Conservation (phyloP, 2,113 vertebrate species). For the Nannobrachium achirus region DNA sequence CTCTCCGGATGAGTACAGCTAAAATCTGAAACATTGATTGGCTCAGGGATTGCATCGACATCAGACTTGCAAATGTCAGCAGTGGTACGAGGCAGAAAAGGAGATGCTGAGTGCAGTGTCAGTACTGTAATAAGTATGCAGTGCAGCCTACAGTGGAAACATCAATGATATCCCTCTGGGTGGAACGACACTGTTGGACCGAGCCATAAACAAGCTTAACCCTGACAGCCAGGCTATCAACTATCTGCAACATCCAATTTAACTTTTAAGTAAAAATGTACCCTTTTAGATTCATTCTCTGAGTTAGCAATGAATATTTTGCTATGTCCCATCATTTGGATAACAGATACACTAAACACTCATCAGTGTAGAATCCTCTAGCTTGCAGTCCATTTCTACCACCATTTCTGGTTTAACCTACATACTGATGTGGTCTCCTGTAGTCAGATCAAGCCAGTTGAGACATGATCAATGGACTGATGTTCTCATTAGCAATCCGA, state of each 20-base stretch:
- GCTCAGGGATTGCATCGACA: conserved; percentile 31
- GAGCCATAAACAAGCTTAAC: conserved; percentile 29
- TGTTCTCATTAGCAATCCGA: too few species aligned
- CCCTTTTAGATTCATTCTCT: too few species aligned
- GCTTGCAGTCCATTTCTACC: background rate
- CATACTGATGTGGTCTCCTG: background rate
- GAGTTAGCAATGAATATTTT: background rate
- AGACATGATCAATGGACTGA: too few species aligned
- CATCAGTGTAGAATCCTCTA: background rate
- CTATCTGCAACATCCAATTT: background rate
- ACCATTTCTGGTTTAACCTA: background rate
- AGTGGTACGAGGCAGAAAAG: conserved; percentile 32
- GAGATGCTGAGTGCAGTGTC: conserved; percentile 57
- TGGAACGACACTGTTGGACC: conserved; percentile 45
- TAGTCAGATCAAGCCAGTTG: background rate
- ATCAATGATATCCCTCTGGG: conserved; percentile 40
- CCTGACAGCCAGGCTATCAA: background rate
- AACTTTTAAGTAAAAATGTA: background rate
- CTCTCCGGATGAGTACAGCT: conserved; percentile 1
- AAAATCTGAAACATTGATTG: conserved; percentile 28
- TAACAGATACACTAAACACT: background rate
- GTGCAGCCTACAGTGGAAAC: conserved; percentile 24
- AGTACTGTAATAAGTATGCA: conserved; percentile 35
- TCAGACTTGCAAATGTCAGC: conserved; percentile 69
- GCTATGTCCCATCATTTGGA: too few species aligned